Conservation (phyloP, 2,888 invertebrate genomes). For the Yponomeuta sedellus region DNA sequence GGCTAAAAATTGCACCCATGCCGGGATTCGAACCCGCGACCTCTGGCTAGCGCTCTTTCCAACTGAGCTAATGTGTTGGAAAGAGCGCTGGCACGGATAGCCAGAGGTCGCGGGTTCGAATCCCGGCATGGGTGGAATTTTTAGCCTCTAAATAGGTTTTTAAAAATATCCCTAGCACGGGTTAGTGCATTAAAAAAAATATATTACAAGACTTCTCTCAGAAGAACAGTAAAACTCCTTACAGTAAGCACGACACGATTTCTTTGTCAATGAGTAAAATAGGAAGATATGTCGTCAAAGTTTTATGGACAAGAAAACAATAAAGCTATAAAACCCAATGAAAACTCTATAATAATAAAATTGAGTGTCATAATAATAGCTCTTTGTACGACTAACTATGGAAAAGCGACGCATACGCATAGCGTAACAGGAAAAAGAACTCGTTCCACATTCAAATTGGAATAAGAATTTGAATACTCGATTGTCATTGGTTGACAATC, state of each 20-base stretch:
- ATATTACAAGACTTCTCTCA: neutral
- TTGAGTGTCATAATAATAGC: conserved; percentile 34
- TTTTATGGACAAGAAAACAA: conserved; percentile 19
- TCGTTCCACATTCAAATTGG: conserved; percentile 68
- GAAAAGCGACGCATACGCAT: conserved; percentile 50
- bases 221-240: neutral
- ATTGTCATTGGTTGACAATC: conserved; percentile 74
- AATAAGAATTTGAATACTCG: conserved; percentile 67
- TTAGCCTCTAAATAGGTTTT: too few relatives aligned
- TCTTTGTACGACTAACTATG: conserved; percentile 53
- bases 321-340: conserved; percentile 28
- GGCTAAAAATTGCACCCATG: too few relatives aligned
- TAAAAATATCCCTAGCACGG: too few relatives aligned
- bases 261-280: neutral
- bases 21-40: too few relatives aligned
- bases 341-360: conserved; percentile 32
- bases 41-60: too few relatives aligned
- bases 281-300: neutral
- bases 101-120: too few relatives aligned
- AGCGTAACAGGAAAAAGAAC: conserved; percentile 59
- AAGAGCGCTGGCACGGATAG: too few relatives aligned
- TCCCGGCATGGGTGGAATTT: too few relatives aligned
- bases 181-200: too few relatives aligned
- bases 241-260: neutral
- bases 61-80: too few relatives aligned